Percentiles rank a stretch among this genome's conserved stretches.
Conservation (phyloP, 1,140 invertebrate genomes). For the Lycorma delicatula region DNA sequence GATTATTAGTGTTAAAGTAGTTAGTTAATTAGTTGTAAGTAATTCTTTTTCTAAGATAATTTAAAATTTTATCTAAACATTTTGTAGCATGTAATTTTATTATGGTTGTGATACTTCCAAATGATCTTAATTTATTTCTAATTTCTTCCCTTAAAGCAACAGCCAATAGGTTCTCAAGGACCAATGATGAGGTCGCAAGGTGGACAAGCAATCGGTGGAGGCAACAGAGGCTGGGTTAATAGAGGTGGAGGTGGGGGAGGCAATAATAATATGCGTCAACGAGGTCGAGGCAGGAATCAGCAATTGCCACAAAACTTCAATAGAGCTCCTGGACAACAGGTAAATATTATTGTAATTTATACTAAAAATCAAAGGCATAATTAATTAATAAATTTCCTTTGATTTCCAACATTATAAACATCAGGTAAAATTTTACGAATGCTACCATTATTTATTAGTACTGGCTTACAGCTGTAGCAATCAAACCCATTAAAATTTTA, state of each 20-base stretch:
- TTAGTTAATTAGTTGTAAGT: no score
- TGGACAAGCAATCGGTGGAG: not conserved
- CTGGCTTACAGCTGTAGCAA: no score
- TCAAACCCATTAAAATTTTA: no score
- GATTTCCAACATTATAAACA: no score
- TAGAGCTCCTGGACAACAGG: conserved; percentile 17
- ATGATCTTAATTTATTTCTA: no score
- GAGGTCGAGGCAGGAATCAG: conserved; percentile 32
- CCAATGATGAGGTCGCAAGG: conserved; percentile 3
- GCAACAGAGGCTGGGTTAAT: not conserved
- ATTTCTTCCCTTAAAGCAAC: not conserved
- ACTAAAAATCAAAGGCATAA: no score
- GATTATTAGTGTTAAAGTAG: no score
- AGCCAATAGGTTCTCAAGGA: not conserved
- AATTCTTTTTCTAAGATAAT: not conserved
- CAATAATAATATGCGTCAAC: conserved; percentile 25
- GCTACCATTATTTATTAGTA: no score
- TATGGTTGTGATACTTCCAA: not conserved
- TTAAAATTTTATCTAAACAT: not conserved
- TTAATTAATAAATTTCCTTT: no score
- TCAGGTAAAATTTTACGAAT: no score
- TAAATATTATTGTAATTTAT: no score
- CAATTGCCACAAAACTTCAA: conserved; percentile 10
- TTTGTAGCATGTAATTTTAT: not conserved
- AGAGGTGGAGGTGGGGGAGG: not conserved